Conservation (phyloP, 2,113 vertebrate species). For the Toxostoma redivivum region DNA sequence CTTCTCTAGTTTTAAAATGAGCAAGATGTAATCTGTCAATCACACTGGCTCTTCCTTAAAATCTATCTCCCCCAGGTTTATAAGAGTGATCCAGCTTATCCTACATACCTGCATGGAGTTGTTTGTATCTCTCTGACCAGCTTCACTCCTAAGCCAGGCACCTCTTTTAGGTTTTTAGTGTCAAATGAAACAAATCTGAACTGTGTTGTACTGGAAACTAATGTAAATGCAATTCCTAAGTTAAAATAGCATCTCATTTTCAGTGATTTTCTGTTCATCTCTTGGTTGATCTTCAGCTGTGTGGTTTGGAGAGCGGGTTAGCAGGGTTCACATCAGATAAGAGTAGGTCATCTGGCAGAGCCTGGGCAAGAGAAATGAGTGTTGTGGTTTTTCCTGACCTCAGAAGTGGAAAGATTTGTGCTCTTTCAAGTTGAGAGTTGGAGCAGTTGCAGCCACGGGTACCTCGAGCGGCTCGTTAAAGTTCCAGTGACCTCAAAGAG, state of each 20-base stretch:
- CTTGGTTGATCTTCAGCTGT: background rate
- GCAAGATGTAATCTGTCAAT: background rate
- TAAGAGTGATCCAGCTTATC: background rate
- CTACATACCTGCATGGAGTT: fast-evolving
- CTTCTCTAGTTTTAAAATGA: background rate
- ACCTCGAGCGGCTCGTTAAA: background rate
- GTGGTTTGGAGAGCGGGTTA: background rate
- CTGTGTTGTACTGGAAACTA: background rate
- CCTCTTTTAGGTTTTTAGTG: background rate
- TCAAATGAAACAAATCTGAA: background rate
- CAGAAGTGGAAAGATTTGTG: background rate
- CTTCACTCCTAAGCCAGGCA: background rate
- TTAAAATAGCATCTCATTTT: background rate
- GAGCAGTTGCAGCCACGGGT: background rate
- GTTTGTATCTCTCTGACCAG: background rate
- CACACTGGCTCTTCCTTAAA: background rate
- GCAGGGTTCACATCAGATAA: background rate
- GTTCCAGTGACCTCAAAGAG: background rate
- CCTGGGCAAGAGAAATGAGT: background rate
- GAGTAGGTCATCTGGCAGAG: background rate
- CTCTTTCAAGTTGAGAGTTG: background rate
- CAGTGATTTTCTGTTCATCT: background rate
- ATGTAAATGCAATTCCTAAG: background rate
- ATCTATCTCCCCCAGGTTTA: background rate
- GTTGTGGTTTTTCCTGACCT: slow-evolving; percentile 26